Evolutionary conservation across 2,113 vertebrate species (phyloP).

Genomic region (Lophura nycthemera): DNA sequence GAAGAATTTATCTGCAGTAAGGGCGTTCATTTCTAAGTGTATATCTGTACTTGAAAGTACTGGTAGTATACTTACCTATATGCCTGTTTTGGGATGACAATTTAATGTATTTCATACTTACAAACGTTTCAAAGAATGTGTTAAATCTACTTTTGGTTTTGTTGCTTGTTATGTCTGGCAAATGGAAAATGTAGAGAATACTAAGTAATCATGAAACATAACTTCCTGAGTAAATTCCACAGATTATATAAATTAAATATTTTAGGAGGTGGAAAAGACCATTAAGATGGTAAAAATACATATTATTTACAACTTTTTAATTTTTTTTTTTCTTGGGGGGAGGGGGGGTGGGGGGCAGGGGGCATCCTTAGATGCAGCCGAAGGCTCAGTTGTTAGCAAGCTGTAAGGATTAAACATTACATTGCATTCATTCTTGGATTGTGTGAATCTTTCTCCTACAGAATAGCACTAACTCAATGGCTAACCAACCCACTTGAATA

Average conservation of each 20-base stretch:
- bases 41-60: neutral
- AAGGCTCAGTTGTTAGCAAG: neutral
- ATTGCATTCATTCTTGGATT: neutral
- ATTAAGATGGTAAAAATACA: neutral
- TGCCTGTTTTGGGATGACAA: neutral
- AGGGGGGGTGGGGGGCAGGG: no score
- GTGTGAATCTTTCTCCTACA: neutral
- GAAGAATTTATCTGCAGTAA: slow-evolving; percentile 7
- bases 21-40: neutral
- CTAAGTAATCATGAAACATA: neutral
- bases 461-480: neutral
- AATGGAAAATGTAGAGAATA: neutral
- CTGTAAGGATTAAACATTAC: neutral
- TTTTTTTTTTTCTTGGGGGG: neutral
- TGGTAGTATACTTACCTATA: neutral
- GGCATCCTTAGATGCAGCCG: neutral
- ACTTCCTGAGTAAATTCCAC: neutral
- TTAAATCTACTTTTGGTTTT: neutral
- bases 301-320: neutral
- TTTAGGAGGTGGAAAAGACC: neutral
- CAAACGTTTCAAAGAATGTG: neutral
- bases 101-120: neutral
- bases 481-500: slow-evolving; percentile 10
- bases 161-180: neutral
- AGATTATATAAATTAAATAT: neutral